These are phyloP conservation scores for Chironomus riparius DNA, from an alignment of 2,888 invertebrate genomes.

Conservation along the genomic window DNA sequence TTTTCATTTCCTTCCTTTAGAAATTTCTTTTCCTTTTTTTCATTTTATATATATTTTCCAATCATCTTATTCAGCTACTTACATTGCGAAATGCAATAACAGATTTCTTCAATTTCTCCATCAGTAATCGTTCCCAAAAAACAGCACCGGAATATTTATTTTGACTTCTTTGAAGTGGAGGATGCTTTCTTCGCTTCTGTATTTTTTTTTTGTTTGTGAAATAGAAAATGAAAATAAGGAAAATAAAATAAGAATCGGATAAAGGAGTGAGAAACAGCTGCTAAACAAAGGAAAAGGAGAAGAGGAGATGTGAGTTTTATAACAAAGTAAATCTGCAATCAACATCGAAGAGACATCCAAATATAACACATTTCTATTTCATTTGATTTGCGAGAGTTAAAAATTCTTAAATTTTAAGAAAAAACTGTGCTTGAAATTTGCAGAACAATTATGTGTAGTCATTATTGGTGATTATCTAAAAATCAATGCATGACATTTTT, in stretches of 20 bases:
- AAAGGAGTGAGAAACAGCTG: neutral
- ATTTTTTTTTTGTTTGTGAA: neutral
- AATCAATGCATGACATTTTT: too few relatives aligned
- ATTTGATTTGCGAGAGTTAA: too few relatives aligned
- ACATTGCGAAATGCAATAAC: conserved; percentile 70
- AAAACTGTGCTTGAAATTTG: too few relatives aligned
- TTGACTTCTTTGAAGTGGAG: conserved; percentile 64
- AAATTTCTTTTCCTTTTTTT: neutral
- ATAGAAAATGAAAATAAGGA: neutral
- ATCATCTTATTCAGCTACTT: neutral
- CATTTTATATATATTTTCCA: neutral
- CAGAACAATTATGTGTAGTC: too few relatives aligned
- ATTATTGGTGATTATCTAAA: too few relatives aligned
- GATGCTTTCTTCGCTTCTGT: conserved; percentile 53
- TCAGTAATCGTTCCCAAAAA: conserved; percentile 74
- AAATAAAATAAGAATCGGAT: neutral
- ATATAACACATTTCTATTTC: too few relatives aligned
- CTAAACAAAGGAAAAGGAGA: neutral
- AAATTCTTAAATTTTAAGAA: too few relatives aligned
- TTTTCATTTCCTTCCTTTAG: neutral
- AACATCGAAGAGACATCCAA: too few relatives aligned
- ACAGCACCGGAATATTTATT: conserved; percentile 77
- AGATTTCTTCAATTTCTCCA: conserved; percentile 68
- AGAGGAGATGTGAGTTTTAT: neutral
- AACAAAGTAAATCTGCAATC: too few relatives aligned